phyloP scores from a whole-genome alignment of 2,888 invertebrate species.

The Tricholauxania praeusta region DNA sequence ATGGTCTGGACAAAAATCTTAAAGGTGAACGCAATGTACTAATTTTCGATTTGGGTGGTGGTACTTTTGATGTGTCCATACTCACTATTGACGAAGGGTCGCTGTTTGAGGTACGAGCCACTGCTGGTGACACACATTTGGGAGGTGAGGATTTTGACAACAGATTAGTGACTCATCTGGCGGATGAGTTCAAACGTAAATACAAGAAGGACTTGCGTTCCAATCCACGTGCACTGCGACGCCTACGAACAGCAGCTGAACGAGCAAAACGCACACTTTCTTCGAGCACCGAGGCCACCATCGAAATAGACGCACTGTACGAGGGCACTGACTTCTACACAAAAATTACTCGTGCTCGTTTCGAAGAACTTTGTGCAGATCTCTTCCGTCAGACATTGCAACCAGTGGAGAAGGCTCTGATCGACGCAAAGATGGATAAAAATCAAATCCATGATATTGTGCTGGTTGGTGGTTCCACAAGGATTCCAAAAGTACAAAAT shows the following conservation, averaged over 20 bases:
- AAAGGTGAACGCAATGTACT: constrained; percentile 84
- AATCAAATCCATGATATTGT: constrained; percentile 82
- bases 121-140: constrained; percentile 95
- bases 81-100: constrained; percentile 92
- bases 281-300: constrained; percentile 80
- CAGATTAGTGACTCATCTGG: constrained; percentile 86
- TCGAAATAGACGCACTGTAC: constrained; percentile 82
- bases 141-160: constrained; percentile 95
- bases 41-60: constrained; percentile 76
- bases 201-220: constrained; percentile 76
- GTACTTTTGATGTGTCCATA: constrained; percentile 95
- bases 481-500: constrained; percentile 83
- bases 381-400: constrained; percentile 79
- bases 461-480: constrained; percentile 84
- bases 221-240: constrained; percentile 77
- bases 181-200: constrained; percentile 87
- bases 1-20: constrained; percentile 89
- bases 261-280: constrained; percentile 82
- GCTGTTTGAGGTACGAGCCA: constrained; percentile 93
- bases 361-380: constrained; percentile 80
- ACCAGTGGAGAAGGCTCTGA: constrained; percentile 83
- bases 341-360: constrained; percentile 78
- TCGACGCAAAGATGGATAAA: constrained; percentile 84
- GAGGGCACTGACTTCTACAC: constrained; percentile 82
- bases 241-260: constrained; percentile 82